Evolutionary conservation across 2,113 vertebrate genomes (phyloP).

Genomic region (Pelmatolapia mariae): DNA sequence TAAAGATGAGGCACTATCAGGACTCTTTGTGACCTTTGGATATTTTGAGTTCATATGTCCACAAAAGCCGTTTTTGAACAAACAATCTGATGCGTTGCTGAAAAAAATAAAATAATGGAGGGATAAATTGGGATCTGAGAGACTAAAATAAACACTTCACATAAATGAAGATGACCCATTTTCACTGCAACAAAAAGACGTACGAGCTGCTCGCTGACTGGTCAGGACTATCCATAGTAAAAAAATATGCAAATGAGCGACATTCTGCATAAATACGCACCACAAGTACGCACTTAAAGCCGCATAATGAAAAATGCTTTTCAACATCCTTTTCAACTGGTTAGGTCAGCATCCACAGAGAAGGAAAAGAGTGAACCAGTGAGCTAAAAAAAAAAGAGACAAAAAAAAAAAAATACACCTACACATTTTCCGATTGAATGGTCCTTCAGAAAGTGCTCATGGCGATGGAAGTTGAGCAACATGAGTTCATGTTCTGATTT

Average conservation of each 20-base stretch:
- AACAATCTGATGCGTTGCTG: not conserved
- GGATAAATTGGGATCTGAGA: not conserved
- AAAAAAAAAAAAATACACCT: slow-evolving; percentile 38
- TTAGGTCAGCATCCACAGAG: slow-evolving; percentile 58
- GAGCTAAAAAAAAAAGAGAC: slow-evolving; percentile 15
- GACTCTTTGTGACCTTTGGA: not conserved
- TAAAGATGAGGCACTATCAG: not conserved
- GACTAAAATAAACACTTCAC: slow-evolving; percentile 6
- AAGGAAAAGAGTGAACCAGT: slow-evolving; percentile 40
- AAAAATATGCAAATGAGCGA: slow-evolving; percentile 33
- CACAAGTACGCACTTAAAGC: slow-evolving; percentile 15
- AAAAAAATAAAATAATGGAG: not conserved
- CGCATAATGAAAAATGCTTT: slow-evolving; percentile 16
- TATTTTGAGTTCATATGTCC: not conserved
- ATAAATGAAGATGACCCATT: slow-evolving; percentile 24
- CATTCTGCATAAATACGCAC: slow-evolving; percentile 9
- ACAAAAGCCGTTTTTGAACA: not conserved
- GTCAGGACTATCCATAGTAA: slow-evolving; percentile 10
- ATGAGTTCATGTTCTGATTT: slow-evolving; percentile 20
- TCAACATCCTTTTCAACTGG: slow-evolving; percentile 31
- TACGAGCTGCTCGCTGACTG: not conserved
- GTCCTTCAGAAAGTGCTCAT: slow-evolving; percentile 63
- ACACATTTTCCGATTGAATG: slow-evolving; percentile 69
- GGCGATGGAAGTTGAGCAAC: slow-evolving; percentile 47
- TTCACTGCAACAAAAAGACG: not conserved